Percentiles rank a stretch among this genome's conserved stretches.
These are phyloP conservation scores for Dasypolia templi DNA, from an alignment of 2,888 invertebrate genomes.

Conservation along the genomic window DNA sequence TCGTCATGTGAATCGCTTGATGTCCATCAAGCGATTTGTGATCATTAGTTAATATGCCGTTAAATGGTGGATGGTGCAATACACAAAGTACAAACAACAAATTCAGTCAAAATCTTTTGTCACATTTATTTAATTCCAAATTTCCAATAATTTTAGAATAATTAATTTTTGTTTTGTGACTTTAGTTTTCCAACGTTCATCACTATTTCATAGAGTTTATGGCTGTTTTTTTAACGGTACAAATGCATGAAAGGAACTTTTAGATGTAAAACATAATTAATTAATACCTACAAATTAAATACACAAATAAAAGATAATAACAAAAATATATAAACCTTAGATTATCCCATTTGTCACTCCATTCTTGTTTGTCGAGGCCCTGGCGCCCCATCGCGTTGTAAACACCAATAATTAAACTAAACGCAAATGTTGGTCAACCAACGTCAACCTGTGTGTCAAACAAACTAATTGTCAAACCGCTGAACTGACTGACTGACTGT, in stretches of 20 bases:
- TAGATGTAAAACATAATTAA: not conserved
- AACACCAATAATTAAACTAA: not conserved
- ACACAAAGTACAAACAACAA: not conserved
- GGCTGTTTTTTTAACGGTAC: slow-evolving; percentile 55
- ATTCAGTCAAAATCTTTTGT: not conserved
- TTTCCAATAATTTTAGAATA: too few relatives aligned
- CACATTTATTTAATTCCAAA: not conserved
- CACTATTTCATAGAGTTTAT: slow-evolving; percentile 57
- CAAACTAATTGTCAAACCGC: slow-evolving; percentile 10
- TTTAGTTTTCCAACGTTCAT: slow-evolving; percentile 13
- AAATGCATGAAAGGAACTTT: slow-evolving; percentile 36
- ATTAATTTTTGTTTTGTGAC: too few relatives aligned
- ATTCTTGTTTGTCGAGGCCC: too few relatives aligned
- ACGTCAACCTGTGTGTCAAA: not conserved
- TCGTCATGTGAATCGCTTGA: too few relatives aligned
- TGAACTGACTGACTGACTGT: not conserved
- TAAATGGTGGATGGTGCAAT: not conserved
- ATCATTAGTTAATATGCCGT: not conserved
- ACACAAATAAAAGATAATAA: not conserved
- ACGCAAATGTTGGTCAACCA: slow-evolving; percentile 19
- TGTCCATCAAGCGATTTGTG: not conserved
- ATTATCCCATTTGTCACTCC: accelerated
- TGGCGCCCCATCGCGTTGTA: not conserved
- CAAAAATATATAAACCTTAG: not conserved
- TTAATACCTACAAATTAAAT: not conserved